Evolutionary conservation across 2,797 vertebrate genomes (phyloP), one percentile per base, ranked within the genome.

Genomic region (Phataginus tricuspis): DNA sequence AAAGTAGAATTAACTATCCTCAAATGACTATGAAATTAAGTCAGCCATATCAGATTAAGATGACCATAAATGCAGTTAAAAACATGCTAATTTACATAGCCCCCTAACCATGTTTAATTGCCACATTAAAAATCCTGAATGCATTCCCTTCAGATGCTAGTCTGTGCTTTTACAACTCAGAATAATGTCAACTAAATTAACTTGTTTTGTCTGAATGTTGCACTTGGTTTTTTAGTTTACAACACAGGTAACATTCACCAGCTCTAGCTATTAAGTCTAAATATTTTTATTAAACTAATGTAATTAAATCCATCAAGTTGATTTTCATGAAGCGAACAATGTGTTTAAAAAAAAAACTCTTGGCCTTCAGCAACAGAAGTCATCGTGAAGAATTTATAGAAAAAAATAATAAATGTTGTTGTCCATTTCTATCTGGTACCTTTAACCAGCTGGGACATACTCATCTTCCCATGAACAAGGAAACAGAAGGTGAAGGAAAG

Each of bases 341-440:
- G 37, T 15, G 78, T 95, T 91, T 94, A 14, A 29, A 64, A 42
- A 64, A 42, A 90, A 72, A 69, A 61, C 86, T 91, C 93, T 86
- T 92, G 61, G 92, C 97, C 95, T 95, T 92, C 97, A 96, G 95
- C 97, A 95, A 94, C 29, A 98, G 97, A 98, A 98, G 98, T 98
- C 98, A 98, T 95, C 94, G 93, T 98, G 98, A 99, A 98, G 98
- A 98, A 99, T 98, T 98, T 97, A 98, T 97, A 97, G 25, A 98
- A 97, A 98, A 98, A 64, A 0, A 27, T 8, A 74, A 74, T 55
- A 64, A 11, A 69, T 68, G 6, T 4, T 45, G 12, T 51, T 90
- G 31, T 25, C 55, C 16, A 34, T 59, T 61, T 31, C 45, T 75
- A 37, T 29, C n/a, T 37, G 53, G 9, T 31, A 31, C 19, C 37